phyloP scores from a whole-genome alignment of 2,113 vertebrate genomes.

The Rafetus swinhoei region DNA sequence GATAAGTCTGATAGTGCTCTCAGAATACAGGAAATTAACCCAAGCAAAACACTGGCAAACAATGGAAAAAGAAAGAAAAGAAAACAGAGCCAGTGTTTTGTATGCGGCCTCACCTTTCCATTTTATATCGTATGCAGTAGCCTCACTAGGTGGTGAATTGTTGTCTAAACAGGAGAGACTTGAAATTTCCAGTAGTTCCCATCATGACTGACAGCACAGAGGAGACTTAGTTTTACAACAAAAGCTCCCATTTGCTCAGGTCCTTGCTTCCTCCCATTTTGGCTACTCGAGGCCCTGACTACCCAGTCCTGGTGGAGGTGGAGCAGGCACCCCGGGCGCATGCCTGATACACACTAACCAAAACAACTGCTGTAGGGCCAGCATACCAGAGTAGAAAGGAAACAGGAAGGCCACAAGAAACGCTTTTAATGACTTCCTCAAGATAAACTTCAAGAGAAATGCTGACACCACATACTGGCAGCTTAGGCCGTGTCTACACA shows the following conservation, averaged over 20 bases:
- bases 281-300: too few species aligned
- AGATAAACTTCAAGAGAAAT: too few species aligned
- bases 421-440: too few species aligned
- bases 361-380: too few species aligned
- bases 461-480: too few species aligned
- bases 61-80: not conserved
- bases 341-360: too few species aligned
- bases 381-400: too few species aligned
- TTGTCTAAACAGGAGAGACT: not conserved
- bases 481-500: too few species aligned
- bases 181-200: not conserved
- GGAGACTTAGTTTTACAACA: not conserved
- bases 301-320: too few species aligned
- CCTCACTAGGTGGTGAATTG: not conserved
- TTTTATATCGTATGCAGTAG: not conserved
- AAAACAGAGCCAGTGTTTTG: not conserved
- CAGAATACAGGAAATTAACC: not conserved
- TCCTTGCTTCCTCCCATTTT: not conserved
- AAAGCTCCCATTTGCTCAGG: not conserved
- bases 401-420: too few species aligned
- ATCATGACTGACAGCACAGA: not conserved
- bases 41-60: slow-evolving; percentile 6
- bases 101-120: not conserved
- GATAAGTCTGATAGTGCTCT: not conserved
- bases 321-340: too few species aligned